Evolutionary conservation across 2,888 invertebrate species (phyloP), one percentile per base, ranked within the genome.

Genomic region (Lampropteryx suffumata): DNA sequence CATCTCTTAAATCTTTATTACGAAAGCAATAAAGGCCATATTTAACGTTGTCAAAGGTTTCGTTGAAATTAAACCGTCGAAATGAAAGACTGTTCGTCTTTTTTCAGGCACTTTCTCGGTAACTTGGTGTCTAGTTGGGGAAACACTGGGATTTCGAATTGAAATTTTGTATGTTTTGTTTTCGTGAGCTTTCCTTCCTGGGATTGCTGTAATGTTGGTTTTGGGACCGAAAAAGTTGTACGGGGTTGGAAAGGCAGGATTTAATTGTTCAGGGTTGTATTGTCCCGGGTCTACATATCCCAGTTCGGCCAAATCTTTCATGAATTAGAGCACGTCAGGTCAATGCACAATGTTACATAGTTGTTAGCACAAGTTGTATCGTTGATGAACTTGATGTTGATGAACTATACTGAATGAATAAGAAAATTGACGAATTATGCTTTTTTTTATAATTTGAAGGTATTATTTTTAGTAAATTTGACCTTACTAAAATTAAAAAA

Each of bases 11-110:
- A 75, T 70, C 83, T 82, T 81, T 85, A 86, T 85, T 84, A 76
- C 82, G 70, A 80, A 81, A 77, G 86, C 84, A 84, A 84, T 86
- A 86, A 84, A 82, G 84, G 57, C 79, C 68, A 84, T 76, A 85
- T 81, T 84, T 79, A 80, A 70, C 70, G 60, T 56, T 68, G 78
- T 81, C 83, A 84, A 84, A 82, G 82, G 78, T 76, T 71, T 69
- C 60, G 71, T 64, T 57, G 64, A 75, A 82, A 84, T 84, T 77
- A 84, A 84, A 84, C 70, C 75, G 71, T 76, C 68, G 78, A 78
- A 82, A 85, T 82, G 80, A 83, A 82, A 80, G 73, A 80, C 72
- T 61, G 67, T 63, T 69, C 71, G 72, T 74, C 76, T 73, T 77
- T 79, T 70, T 79, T 71, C 63, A 66, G 61, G 61, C 58, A 65